Base-by-base conservation (phyloP, 2,797 vertebrate species). In the Eulemur albifrons region DNA sequence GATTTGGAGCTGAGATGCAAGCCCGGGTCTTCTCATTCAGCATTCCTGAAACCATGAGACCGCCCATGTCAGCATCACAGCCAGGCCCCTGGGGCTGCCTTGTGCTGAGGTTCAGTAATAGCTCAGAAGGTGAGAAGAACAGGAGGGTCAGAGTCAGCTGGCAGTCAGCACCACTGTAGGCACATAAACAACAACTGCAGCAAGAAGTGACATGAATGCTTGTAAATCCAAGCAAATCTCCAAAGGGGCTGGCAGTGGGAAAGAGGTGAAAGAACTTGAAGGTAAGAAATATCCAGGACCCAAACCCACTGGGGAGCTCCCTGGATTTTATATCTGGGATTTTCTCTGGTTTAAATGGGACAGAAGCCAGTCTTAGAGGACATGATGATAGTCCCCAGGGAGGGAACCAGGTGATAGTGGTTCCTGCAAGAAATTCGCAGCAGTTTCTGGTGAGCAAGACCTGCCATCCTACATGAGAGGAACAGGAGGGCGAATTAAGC, bases 291-390 rank as follows among this genome's bases (percentile, higher is more conserved):
- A 70, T 21, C n/a, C 40, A 69, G 40, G 70, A 52, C 23, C 8
- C 1, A 0, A 27, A 65, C 9, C 79, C 23, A 4, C 1, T n/a
- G 20, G 15, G 10, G 10, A 38, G 2, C 3, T 50, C 11, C 50
- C 38, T 80, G 69, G 80, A 4, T 61, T 69, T 72, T 15, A 15
- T 21, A 20, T 52, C 32, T 87, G 15, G 27, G 21, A 59, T 45
- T 79, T 80, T 54, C 48, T 48, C 32, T 43, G 32, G 32, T 32
- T 84, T 84, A 27, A 30, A 0, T 2, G 30, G 63, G 14, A 48
- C 20, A 79, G n/a, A 77, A 79, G 20, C 48, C 54, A 75, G 57
- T 32, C 18, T 93, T 75, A 50, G 30, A 76, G 67, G 25, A 79
- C 20, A 14, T 48, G 30, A 35, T 30, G 5, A 87, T 11, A 35